These are phyloP conservation scores for Ephialtes manifestator DNA, from an alignment of 2,888 invertebrate genomes.

Conservation along the genomic window DNA sequence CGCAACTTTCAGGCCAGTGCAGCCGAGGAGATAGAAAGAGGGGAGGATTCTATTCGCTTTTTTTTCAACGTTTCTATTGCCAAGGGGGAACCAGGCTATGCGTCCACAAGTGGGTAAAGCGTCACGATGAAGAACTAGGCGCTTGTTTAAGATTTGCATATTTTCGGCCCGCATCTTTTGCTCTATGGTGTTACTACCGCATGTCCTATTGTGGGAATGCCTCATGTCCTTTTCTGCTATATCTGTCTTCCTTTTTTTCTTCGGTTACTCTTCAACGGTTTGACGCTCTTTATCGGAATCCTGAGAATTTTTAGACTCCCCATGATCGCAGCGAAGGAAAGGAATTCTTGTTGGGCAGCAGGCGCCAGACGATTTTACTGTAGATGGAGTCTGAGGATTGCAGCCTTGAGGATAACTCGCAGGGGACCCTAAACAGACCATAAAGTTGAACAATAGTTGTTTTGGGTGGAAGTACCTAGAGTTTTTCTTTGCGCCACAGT, in stretches of 20 bases:
- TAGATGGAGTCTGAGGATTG: background rate
- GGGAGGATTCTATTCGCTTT: constrained; percentile 54
- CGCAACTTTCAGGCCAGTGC: constrained; percentile 62
- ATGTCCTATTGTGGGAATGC: constrained; percentile 66
- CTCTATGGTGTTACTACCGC: constrained; percentile 8
- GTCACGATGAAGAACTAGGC: constrained; percentile 76
- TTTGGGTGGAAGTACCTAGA: constrained; percentile 74
- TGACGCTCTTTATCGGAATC: background rate
- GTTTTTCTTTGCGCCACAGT: constrained; percentile 69
- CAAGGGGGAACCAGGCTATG: constrained; percentile 14
- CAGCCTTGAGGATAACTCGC: constrained; percentile 50
- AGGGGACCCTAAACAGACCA: constrained; percentile 80
- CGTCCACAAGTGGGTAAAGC: constrained; percentile 74
- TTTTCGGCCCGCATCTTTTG: constrained; percentile 83
- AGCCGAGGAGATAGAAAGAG: constrained; percentile 44
- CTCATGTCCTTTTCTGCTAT: background rate
- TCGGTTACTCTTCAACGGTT: constrained; percentile 15
- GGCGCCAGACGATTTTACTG: background rate
- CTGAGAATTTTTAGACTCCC: background rate
- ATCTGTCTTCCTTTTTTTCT: constrained; percentile 3
- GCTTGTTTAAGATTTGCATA: constrained; percentile 81
- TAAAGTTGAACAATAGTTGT: constrained; percentile 82
- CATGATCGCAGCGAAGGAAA: background rate
- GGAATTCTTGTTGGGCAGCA: background rate
- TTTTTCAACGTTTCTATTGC: constrained; percentile 25